Base-by-base conservation (phyloP, 2,797 vertebrate species). In the Chrysocyon brachyurus region DNA sequence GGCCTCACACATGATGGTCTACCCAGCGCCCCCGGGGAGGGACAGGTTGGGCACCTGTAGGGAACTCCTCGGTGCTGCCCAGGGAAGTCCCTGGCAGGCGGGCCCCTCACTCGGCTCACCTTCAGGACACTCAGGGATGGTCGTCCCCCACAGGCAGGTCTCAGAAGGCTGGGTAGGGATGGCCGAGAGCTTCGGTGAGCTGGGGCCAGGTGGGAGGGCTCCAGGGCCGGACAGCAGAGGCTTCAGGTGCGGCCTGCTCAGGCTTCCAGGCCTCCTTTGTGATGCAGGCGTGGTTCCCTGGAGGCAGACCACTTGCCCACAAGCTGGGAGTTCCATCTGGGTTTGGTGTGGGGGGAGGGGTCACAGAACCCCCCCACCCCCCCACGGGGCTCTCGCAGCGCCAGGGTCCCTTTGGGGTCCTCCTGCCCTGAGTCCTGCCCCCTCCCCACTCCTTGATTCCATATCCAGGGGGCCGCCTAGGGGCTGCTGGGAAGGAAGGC, bases 211-310 rank as follows among this genome's bases (percentile, higher is more conserved):
- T 6, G 26, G 57, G 17, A 61, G 68, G 90, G 75, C 90, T 87
- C 72, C 4, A 12, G 66, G 87, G 72, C 3, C 0, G 1, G 72
- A 84, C 79, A 57, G 87, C 68, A 73, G 84, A 2, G 21, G 31
- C 33, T 56, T 79, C 59, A 64, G 72, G 70, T 2, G 5, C 36
- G 72, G 46, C 31, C 33, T 57, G 56, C 28, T 19, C 75, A 83
- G 56, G 86, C 72, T 95, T 73, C 96, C 2, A 1, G 86, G 28
- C 19, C 72, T 26, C 91, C 96, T 97, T 97, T 98, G 94, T 98
- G 97, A 98, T 88, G 90, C 54, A 1, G 57, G 52, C 6, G 0
- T 7, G 57, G 81, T 49, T 87, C 85, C 93, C 36, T 63, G 90
- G 89, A 81, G 72, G 83, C 1, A 0, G 61, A 79, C 22, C 64